Conservation (phyloP, 2,797 vertebrate genomes). For the Botia almorhae region DNA sequence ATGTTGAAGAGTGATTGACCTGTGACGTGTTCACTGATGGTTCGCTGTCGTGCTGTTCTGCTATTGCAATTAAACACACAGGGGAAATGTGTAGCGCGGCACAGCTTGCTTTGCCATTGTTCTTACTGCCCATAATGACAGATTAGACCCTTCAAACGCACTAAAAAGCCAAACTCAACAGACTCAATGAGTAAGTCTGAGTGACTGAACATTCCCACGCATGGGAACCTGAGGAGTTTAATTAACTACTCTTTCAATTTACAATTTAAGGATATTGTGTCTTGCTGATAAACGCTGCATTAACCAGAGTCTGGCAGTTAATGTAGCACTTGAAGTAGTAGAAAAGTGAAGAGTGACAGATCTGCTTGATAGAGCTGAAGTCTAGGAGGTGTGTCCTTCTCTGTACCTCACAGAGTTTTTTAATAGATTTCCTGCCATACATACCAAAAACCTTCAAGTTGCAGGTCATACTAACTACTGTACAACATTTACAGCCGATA, state of each 20-base stretch:
- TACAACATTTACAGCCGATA: too few relatives aligned
- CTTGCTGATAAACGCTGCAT: constrained; percentile 23
- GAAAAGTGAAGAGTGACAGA: neutral
- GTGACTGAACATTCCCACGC: constrained; percentile 34
- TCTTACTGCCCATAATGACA: constrained; percentile 73
- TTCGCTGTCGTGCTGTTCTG: constrained; percentile 65
- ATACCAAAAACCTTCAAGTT: neutral
- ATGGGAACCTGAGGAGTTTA: constrained; percentile 25
- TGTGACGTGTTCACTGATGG: constrained; percentile 40
- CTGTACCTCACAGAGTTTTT: neutral
- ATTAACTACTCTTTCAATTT: constrained; percentile 38
- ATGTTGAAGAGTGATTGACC: constrained; percentile 72
- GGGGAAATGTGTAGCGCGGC: constrained; percentile 75
- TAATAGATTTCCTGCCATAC: neutral
- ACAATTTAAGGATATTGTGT: constrained; percentile 30
- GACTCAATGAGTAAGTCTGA: constrained; percentile 53
- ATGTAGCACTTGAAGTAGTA: neutral
- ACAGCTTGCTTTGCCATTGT: constrained; percentile 77
- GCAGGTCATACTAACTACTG: too few relatives aligned
- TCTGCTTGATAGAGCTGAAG: neutral
- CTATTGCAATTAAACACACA: constrained; percentile 73
- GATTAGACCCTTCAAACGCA: constrained; percentile 74
- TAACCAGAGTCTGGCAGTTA: constrained; percentile 24
- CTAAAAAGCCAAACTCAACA: constrained; percentile 68
- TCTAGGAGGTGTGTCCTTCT: neutral